Base-by-base conservation (phyloP, 2,113 vertebrate genomes). In the Bombycilla garrulus region DNA sequence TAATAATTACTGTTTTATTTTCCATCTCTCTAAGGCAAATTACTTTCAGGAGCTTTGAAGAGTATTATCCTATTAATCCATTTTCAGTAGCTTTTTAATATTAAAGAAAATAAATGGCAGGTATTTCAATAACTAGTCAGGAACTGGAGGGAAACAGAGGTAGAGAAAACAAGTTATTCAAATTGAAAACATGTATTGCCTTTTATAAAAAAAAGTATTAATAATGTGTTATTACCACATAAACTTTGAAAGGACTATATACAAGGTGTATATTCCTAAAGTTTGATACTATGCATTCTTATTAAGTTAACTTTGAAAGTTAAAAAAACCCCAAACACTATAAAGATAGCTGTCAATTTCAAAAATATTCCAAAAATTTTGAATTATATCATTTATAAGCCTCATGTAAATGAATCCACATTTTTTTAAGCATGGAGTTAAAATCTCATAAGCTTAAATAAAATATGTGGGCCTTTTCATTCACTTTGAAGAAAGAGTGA, bases 1-100 rank as follows among this genome's bases (percentile, higher is more conserved):
- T 91, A 91, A 86, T 84, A 95, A 84, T 81, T 88, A 70, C 29
- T 36, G 20, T 9, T 87, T 91, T 94, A 67, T 84, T 89, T 91
- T 89, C 26, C 67, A 10, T 67, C 19, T 92, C 51, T 87, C 44
- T 70, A 82, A 86, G 35, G 11, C 23, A 95, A 86, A 58, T 50
- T 70, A 22, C 31, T 58, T 83, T 66, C 67, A 67, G 64, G 33
- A 91, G 4, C 29, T 86, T 86, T 95, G 73, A 51, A 77, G 51
- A 54, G 3, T 50, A 26, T 70, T 54, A 84, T 66, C 23, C 4
- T 66, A 57, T 66, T 91, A 89, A 86, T 62, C 60, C 22, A 36
- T 62, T 17, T 10, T 84, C 42, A 74, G 21, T 78, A 86, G 8
- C 10, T 61, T 80, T 88, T 61, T 57, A 54, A 61, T 62, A 89